A percentile compares a stretch with the other conserved stretches of the same genome.
phyloP scores from a whole-genome alignment of 1,140 invertebrate species.

The Platyura marginata region DNA sequence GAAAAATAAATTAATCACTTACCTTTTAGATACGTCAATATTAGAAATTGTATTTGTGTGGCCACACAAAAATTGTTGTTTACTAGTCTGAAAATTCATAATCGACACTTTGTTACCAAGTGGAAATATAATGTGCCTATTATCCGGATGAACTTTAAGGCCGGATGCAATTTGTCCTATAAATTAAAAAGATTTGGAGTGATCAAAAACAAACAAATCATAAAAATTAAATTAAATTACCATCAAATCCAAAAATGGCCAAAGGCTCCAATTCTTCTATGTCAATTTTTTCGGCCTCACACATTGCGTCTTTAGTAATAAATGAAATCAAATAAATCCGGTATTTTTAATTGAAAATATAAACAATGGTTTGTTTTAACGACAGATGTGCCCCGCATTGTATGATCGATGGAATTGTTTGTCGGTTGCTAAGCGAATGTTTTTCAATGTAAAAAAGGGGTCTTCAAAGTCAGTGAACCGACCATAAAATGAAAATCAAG shows the following conservation, averaged over 20 bases:
- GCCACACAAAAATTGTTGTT: conserved; percentile 59
- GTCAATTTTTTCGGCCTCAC: background rate
- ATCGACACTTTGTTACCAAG: conserved; percentile 71
- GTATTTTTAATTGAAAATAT: no score
- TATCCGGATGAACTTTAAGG: conserved; percentile 58
- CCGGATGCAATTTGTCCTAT: conserved; percentile 47
- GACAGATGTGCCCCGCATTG: no score
- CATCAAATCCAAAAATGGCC: conserved; percentile 56
- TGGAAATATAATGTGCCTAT: conserved; percentile 58
- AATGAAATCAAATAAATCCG: no score
- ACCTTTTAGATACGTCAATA: conserved; percentile 46
- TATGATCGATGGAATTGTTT: no score
- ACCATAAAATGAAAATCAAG: no score
- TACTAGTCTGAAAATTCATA: conserved; percentile 47
- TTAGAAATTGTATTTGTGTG: conserved; percentile 72
- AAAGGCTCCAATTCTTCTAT: conserved; percentile 36
- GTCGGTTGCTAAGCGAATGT: no score
- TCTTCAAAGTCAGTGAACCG: no score
- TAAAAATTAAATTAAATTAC: conserved; percentile 20
- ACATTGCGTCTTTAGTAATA: background rate
- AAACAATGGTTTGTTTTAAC: no score
- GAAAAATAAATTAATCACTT: background rate
- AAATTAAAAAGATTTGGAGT: conserved; percentile 5
- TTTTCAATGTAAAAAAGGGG: no score
- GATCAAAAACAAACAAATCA: conserved; percentile 1